These are phyloP conservation scores for Yponomeuta plumbellus DNA, from an alignment of 2,888 invertebrate species.

Conservation along the genomic window DNA sequence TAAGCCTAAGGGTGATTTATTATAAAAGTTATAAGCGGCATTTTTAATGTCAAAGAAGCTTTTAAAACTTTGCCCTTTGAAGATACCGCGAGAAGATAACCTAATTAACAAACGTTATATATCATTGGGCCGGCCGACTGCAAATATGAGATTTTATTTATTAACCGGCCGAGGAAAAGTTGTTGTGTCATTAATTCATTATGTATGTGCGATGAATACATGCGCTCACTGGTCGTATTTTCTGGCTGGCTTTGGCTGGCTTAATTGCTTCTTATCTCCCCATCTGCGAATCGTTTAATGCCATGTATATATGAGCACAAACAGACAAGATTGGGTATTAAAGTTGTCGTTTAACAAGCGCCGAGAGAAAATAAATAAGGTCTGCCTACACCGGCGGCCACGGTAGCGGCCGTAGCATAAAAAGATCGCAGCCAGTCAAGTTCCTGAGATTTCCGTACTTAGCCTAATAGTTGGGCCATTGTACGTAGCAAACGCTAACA, in stretches of 20 bases:
- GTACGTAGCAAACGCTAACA: no score
- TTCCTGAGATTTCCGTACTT: no score
- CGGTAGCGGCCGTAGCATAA: no score
- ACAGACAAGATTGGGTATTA: conserved; percentile 22
- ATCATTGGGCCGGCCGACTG: conserved; percentile 55
- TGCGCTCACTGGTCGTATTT: conserved; percentile 34
- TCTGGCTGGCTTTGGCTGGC: conserved; percentile 32
- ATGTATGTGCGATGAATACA: conserved; percentile 35
- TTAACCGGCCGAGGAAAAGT: conserved; percentile 42
- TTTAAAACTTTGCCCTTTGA: conserved; percentile 59
- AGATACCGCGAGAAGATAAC: conserved; percentile 71
- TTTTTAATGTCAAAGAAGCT: conserved; percentile 72
- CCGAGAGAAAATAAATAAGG: neutral
- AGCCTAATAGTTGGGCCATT: no score
- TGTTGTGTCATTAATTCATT: conserved; percentile 24
- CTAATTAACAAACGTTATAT: conserved; percentile 74
- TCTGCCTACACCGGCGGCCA: no score
- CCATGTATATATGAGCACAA: conserved; percentile 29
- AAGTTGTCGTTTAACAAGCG: neutral
- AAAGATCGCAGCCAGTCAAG: no score
- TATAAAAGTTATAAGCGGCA: conserved; percentile 66
- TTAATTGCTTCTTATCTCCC: conserved; percentile 54
- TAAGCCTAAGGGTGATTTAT: conserved; percentile 71
- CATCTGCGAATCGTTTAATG: conserved; percentile 47
- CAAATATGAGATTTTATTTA: conserved; percentile 63